Evolutionary conservation across 1,140 invertebrate genomes (phyloP), one percentile per base, ranked within the genome.

Genomic region (Procambarus virginalis): DNA sequence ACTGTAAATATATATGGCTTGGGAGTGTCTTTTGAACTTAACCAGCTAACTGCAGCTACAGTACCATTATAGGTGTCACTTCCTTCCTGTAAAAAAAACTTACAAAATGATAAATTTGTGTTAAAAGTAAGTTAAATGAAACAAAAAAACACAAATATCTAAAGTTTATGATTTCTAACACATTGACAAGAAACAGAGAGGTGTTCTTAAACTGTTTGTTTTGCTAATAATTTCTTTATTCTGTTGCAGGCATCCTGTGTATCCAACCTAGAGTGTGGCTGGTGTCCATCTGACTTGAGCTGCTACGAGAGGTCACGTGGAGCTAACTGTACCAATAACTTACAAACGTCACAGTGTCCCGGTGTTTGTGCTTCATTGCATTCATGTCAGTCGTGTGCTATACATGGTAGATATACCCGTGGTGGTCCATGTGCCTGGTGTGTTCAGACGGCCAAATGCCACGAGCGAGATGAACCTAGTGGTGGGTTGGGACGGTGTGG

Each of bases 181-280:
- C 34, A 34, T 34, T 34, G 34, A 34, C 34, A 34, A 34, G 34
- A 34, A 34, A 1, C 34, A 34, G 34, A 34, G 34, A 34, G 34
- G 34, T 34, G 34, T 34, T 34, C 34, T 0, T 34, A 34, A 34
- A 34, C 34, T 34, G 34, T 34, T 34, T 34, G 34, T 34, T 34
- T 34, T 34, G 34, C 34, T 34, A 34, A 34, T 34, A 34, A 34
- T 34, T 34, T 34, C 34, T 34, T 34, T 34, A 34, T 34, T 80
- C 6, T 55, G 14, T 76, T 75, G 20, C 86, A 91, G 91, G 85
- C 60, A 6, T 92, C 78, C 91, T 99, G 98, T 93, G 95, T 96
- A 0, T 96, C 97, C 0, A 97, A 99, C 95, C 97, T 97, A 0
- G 97, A 98, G 93, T 99, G 98, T 93, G 97, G 98, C 14, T 99